Percentiles rank a stretch among this genome's conserved stretches.
phyloP scores from a whole-genome alignment of 2,888 invertebrate species.

The Ochlodes sylvanus region DNA sequence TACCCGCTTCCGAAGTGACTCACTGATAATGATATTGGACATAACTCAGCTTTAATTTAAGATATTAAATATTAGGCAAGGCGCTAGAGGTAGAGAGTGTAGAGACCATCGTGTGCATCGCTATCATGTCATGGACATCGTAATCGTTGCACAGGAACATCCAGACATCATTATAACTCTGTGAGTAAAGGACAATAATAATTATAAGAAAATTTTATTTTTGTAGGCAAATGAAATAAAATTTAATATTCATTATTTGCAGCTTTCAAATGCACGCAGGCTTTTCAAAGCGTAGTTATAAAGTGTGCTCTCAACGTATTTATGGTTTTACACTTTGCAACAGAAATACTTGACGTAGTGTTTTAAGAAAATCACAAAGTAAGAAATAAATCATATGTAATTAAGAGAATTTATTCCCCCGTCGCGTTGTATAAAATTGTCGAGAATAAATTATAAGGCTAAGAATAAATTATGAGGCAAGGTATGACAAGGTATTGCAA shows the following conservation, averaged over 20 bases:
- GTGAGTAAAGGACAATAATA: too few relatives aligned
- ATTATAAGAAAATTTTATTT: too few relatives aligned
- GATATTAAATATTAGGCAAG: too few relatives aligned
- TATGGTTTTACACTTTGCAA: constrained; percentile 9
- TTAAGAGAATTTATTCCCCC: background rate
- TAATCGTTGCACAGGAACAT: too few relatives aligned
- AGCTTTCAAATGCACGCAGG: background rate
- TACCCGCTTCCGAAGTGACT: too few relatives aligned
- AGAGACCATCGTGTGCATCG: too few relatives aligned
- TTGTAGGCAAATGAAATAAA: background rate
- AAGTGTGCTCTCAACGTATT: background rate
- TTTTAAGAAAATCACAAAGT: constrained; percentile 1
- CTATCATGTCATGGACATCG: too few relatives aligned
- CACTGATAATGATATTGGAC: too few relatives aligned
- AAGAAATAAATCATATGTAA: constrained; percentile 2
- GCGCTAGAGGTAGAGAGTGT: too few relatives aligned
- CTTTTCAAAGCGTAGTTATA: background rate
- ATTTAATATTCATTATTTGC: background rate
- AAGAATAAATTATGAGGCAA: background rate
- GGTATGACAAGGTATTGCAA: background rate
- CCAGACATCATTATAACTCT: too few relatives aligned
- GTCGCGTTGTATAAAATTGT: background rate
- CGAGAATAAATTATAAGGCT: constrained; percentile 1
- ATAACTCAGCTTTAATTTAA: too few relatives aligned
- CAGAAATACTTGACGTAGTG: background rate